A percentile compares a stretch with the other conserved stretches of the same genome.
These are phyloP conservation scores for Panurus biarmicus DNA, from an alignment of 2,113 vertebrate genomes.

Conservation along the genomic window DNA sequence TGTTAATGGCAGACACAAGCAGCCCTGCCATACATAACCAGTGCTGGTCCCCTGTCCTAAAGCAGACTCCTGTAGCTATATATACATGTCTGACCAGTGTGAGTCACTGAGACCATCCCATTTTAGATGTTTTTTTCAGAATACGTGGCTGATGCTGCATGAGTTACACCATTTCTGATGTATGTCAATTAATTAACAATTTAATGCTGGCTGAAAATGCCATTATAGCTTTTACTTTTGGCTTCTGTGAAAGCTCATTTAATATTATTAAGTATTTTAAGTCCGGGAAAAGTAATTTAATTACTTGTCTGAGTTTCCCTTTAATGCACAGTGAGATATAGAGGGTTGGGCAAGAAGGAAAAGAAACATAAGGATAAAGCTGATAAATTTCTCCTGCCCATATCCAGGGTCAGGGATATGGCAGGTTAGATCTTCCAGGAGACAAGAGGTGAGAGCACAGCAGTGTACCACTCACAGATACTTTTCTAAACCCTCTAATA, in stretches of 20 bases:
- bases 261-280: conserved; percentile 14
- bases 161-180: background rate
- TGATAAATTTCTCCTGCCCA: background rate
- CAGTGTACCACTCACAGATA: background rate
- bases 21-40: background rate
- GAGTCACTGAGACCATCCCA: background rate
- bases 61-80: background rate
- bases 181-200: conserved; percentile 22
- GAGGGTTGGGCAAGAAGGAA: background rate
- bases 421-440: background rate
- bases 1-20: background rate
- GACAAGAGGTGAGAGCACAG: background rate
- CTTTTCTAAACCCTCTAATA: background rate
- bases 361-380: background rate
- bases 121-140: background rate
- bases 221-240: conserved; percentile 1
- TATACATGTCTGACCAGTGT: background rate
- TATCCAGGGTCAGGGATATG: background rate
- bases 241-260: conserved; percentile 2
- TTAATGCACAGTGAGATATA: background rate
- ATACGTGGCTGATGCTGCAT: background rate
- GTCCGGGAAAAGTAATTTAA: conserved; percentile 9
- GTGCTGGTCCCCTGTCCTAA: background rate
- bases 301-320: background rate
- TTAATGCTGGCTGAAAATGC: background rate